phyloP scores from a whole-genome alignment of 1,140 invertebrate genomes.

The Heliconius hermathena region DNA sequence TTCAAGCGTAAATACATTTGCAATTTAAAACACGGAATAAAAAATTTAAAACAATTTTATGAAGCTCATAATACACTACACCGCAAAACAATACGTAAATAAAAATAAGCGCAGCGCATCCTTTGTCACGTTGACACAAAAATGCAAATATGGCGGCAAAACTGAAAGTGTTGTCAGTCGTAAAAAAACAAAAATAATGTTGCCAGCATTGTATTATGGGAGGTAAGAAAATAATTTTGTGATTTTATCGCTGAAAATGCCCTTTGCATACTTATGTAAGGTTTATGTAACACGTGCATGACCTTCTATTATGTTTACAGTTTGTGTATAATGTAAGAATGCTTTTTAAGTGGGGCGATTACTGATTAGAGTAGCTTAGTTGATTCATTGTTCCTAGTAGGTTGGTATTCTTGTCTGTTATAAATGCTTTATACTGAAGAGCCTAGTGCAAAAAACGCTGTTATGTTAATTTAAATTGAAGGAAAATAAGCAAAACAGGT shows the following conservation, averaged over 20 bases:
- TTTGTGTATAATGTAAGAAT: slow-evolving; percentile 27
- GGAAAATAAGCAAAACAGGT: background rate
- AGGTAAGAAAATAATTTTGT: slow-evolving; percentile 6
- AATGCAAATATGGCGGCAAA: slow-evolving; percentile 33
- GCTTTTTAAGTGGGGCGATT: slow-evolving; percentile 26
- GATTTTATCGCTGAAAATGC: slow-evolving; percentile 36
- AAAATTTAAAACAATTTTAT: background rate
- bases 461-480: background rate
- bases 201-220: slow-evolving; percentile 29
- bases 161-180: slow-evolving; percentile 33
- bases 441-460: background rate
- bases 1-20: background rate
- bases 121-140: slow-evolving; percentile 25
- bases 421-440: background rate
- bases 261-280: slow-evolving; percentile 41
- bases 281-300: slow-evolving; percentile 43
- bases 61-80: background rate
- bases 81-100: background rate
- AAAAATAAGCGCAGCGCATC: slow-evolving; percentile 4
- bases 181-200: slow-evolving; percentile 31
- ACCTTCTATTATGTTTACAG: slow-evolving; percentile 39
- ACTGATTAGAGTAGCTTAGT: slow-evolving; percentile 34
- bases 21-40: background rate
- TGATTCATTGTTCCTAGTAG: slow-evolving; percentile 37
- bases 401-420: slow-evolving; percentile 15